Evolutionary conservation across 2,113 vertebrate genomes (phyloP).

Genomic region (Ancistrus triradiatus): DNA sequence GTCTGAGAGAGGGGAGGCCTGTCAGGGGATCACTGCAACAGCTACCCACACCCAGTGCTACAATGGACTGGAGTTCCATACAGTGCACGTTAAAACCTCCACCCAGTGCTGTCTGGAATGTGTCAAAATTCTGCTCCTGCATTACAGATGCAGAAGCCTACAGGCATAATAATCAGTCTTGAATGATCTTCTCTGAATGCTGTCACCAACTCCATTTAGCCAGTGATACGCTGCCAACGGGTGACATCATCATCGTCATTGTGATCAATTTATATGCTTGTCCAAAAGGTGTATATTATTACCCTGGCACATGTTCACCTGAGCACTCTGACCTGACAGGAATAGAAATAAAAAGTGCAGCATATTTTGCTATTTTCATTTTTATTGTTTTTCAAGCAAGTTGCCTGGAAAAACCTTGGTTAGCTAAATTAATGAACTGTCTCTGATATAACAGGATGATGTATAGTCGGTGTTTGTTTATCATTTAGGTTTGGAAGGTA

Average conservation of each 20-base stretch:
- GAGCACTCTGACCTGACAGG: slow-evolving; percentile 37
- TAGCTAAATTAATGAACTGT: neutral
- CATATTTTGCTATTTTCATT: too few relatives aligned
- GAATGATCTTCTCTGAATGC: slow-evolving; percentile 5
- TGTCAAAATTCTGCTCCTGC: too few relatives aligned
- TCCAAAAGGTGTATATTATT: slow-evolving; percentile 35
- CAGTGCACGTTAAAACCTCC: neutral
- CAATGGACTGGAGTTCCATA: too few relatives aligned
- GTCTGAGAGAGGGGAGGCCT: too few relatives aligned
- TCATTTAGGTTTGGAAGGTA: too few relatives aligned
- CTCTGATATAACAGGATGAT: too few relatives aligned
- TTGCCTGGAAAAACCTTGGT: neutral
- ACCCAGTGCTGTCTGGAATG: too few relatives aligned
- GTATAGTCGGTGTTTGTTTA: too few relatives aligned
- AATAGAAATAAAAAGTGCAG: slow-evolving; percentile 12
- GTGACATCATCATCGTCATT: slow-evolving; percentile 52
- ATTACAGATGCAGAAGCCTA: neutral
- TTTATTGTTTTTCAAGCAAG: too few relatives aligned
- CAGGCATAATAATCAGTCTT: neutral
- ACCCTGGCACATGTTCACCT: slow-evolving; percentile 39
- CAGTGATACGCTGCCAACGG: neutral
- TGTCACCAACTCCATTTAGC: neutral
- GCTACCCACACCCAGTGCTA: too few relatives aligned
- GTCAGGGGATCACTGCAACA: too few relatives aligned
- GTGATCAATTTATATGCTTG: slow-evolving; percentile 42